Base-by-base conservation (phyloP, 2,797 vertebrate species). In the Rhynchotus rufescens region DNA sequence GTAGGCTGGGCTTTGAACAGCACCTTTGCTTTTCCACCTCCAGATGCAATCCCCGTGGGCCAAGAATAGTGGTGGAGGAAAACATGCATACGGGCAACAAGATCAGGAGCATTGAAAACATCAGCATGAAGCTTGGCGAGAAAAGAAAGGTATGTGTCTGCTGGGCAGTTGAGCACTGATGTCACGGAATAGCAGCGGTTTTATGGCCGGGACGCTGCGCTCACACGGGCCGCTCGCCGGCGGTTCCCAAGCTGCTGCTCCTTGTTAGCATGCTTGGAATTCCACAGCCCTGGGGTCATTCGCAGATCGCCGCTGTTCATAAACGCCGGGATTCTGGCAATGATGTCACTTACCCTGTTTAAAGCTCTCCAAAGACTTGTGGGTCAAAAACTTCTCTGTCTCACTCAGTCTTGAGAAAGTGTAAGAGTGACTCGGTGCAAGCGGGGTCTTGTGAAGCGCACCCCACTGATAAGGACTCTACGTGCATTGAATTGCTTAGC, bases 101-200 rank as follows among this genome's bases (percentile, higher is more conserved):
- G 92, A 98, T 98, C 81, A 94, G 97, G 80, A 95, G 88, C 78
- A 97, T 98, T 61, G 96, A 95, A 23, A 91, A n/a, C 45, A 94
- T 84, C n/a, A 12, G 28, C 80, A 64, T 94, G 84, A 68, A 95
- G 72, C 84, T 97, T 4, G 97, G 98, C 94, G 97, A 96, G 22
- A 98, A 97, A 97, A 95, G 96, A 64, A 98, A 98, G 98, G 99
- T 99, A 97, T 16, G 97, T 94, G 44, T 32, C 52, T 36, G 61
- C 3, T 7, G 78, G 11, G 15, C 61, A 21, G 15, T 42, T 44
- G 57, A 69, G 80, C 47, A 12, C 21, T 80, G 91, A 89, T 77
- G 76, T 80, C 75, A 74, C 16, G 54, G 32, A 34, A 25, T 16
- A 80, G 76, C 67, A 66, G 67, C 4, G 62, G 61, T 57, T 87